Conservation (phyloP, 1,140 invertebrate genomes). For the Zaprionus africanus region DNA sequence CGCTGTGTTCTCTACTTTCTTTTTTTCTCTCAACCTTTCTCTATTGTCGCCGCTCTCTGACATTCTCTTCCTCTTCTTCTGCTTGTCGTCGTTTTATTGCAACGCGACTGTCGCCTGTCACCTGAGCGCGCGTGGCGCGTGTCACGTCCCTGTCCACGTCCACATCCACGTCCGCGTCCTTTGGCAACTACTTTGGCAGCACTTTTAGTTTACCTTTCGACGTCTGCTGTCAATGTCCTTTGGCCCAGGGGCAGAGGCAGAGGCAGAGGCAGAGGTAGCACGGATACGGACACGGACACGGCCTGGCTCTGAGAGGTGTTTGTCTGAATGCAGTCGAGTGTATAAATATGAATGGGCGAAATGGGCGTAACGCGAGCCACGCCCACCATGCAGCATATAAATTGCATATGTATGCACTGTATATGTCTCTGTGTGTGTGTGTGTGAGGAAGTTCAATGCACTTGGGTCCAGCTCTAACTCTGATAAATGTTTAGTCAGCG, state of each 20-base stretch:
- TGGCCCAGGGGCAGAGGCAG: background rate
- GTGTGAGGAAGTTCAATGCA: conserved; percentile 65
- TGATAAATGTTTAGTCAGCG: conserved; percentile 74
- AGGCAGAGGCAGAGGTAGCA: background rate
- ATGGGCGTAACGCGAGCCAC: conserved; percentile 54
- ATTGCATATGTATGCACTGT: conserved; percentile 48
- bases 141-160: conserved; percentile 57
- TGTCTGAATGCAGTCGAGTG: conserved; percentile 73
- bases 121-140: conserved; percentile 43
- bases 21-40: conserved; percentile 42
- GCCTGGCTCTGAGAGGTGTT: conserved; percentile 26
- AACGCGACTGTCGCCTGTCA: conserved; percentile 63
- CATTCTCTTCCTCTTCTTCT: conserved; percentile 27
- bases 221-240: conserved; percentile 67
- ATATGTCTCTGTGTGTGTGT: conserved; percentile 2
- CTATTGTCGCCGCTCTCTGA: conserved; percentile 27
- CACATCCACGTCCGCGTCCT: conserved; percentile 51
- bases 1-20: background rate
- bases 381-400: conserved; percentile 64
- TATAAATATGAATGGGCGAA: conserved; percentile 76
- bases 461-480: conserved; percentile 41
- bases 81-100: conserved; percentile 61
- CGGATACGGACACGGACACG: background rate
- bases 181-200: conserved; percentile 46
- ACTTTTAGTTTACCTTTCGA: conserved; percentile 69